Percentiles rank a stretch among this genome's conserved stretches.
Conservation (phyloP, 2,888 invertebrate genomes). For the Rhagium mordax region DNA sequence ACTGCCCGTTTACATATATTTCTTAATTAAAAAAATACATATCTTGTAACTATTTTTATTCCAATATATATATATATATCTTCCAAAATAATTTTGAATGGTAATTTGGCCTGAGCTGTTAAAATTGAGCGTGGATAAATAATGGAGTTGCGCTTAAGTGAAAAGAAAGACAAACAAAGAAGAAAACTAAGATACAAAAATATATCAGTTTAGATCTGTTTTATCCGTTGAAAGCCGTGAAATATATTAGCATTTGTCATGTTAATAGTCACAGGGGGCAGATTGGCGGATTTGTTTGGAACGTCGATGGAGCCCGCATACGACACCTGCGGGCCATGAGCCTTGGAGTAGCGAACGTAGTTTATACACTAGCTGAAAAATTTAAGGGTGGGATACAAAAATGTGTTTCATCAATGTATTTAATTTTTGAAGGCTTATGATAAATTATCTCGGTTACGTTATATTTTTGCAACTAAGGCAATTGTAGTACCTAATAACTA, state of each 20-base stretch:
- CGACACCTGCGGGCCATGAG: constrained; percentile 61
- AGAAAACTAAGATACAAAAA: constrained; percentile 61
- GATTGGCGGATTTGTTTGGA: constrained; percentile 68
- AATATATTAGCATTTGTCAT: constrained; percentile 72
- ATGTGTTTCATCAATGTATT: neutral
- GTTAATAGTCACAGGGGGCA: constrained; percentile 69
- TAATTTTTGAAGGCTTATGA: no score
- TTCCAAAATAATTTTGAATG: neutral
- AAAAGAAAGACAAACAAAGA: constrained; percentile 60
- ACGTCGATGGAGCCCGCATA: constrained; percentile 61
- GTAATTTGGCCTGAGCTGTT: neutral
- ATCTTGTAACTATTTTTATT: no score
- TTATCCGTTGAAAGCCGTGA: constrained; percentile 68
- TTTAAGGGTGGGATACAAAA: neutral
- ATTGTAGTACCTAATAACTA: no score
- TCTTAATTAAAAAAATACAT: no score
- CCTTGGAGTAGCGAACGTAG: constrained; percentile 4
- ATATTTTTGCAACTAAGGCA: no score
- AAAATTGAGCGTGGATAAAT: constrained; percentile 44
- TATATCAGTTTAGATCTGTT: constrained; percentile 68
- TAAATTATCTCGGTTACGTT: no score
- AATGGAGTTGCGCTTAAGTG: constrained; percentile 53
- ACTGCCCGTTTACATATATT: no score
- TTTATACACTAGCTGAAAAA: constrained; percentile 1
- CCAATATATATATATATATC: no score